Evolutionary conservation across 2,888 invertebrate species (phyloP), one percentile per base, ranked within the genome.

Genomic region (Rhagonycha lutea): DNA sequence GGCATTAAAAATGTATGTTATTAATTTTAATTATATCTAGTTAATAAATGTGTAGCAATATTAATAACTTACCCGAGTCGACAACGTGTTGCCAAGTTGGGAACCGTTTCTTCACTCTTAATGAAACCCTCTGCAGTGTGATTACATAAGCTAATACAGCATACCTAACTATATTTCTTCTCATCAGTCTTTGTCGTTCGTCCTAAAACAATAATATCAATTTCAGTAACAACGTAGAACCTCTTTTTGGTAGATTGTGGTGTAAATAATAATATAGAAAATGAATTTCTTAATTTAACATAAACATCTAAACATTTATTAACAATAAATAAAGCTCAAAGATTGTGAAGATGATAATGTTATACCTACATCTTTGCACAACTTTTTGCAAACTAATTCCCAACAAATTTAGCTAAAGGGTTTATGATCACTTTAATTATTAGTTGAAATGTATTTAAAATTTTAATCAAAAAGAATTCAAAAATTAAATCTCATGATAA

Each of bases 41-140:
- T 47, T 47, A 47, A 47, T n/a, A n/a, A n/a, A 47, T n/a, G n/a
- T 47, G n/a, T 47, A 4, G n/a, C 47, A 47, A n/a, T 5, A 32
- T 65, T 65, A 14, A 78, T 8, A 28, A 78, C 90, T 91, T 87
- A 95, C 95, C 96, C 80, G 95, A 95, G 89, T 96, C 96, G 32
- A 96, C 96, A 82, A 97, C 93, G 87, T 97, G 96, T 86, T 96
- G 96, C 90, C 95, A 94, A 12, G 95, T 93, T 14, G 96, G 96
- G 88, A 97, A 97, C 77, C 96, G 91, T 85, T 95, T 92, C 86
- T 96, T 96, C 47, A 96, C 96, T 77, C 96, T 91, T 81, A 96
- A 89, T 70, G 96, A 96, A 73, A 97, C 96, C 86, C 96, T 92
- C 87, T 96, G 96, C 75, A 96, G 89, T 7, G 96, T 96, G 83